Percentiles rank a stretch among this genome's conserved stretches.
These are phyloP conservation scores for Pseudorasbora parva DNA, from an alignment of 2,113 vertebrate species.

Conservation along the genomic window DNA sequence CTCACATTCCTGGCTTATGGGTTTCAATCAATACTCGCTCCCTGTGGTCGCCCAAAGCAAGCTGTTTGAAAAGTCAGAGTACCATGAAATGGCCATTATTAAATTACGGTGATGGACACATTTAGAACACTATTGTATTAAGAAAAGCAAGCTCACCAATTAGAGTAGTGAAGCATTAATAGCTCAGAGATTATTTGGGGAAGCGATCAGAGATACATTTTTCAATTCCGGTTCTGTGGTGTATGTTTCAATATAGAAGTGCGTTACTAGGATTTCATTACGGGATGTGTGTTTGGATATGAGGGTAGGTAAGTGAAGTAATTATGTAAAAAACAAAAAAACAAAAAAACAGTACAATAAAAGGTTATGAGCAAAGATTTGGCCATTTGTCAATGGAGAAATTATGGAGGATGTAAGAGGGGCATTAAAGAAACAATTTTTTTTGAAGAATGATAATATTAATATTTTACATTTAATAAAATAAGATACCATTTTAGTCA, in stretches of 20 bases:
- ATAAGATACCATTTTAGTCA: neutral
- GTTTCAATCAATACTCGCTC: conserved; percentile 75
- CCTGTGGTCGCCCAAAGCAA: conserved; percentile 76
- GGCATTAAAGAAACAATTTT: neutral
- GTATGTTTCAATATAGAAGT: conserved; percentile 65
- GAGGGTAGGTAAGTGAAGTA: neutral
- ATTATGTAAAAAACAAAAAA: neutral
- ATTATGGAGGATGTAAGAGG: neutral
- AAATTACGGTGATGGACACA: conserved; percentile 80
- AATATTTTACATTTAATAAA: neutral
- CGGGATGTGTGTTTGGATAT: neutral
- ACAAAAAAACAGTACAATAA: neutral
- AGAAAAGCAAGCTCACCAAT: conserved; percentile 78
- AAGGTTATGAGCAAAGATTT: neutral
- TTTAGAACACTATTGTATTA: conserved; percentile 81
- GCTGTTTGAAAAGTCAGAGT: conserved; percentile 82
- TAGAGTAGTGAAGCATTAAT: conserved; percentile 77
- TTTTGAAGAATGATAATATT: neutral
- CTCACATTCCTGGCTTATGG: conserved; percentile 70
- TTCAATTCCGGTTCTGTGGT: conserved; percentile 54
- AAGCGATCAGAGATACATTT: conserved; percentile 70
- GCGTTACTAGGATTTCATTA: neutral
- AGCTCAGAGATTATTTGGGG: conserved; percentile 72
- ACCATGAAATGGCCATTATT: conserved; percentile 82
- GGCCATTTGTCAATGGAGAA: neutral